Conservation (phyloP, 2,797 vertebrate species). For the Merluccius polli region DNA sequence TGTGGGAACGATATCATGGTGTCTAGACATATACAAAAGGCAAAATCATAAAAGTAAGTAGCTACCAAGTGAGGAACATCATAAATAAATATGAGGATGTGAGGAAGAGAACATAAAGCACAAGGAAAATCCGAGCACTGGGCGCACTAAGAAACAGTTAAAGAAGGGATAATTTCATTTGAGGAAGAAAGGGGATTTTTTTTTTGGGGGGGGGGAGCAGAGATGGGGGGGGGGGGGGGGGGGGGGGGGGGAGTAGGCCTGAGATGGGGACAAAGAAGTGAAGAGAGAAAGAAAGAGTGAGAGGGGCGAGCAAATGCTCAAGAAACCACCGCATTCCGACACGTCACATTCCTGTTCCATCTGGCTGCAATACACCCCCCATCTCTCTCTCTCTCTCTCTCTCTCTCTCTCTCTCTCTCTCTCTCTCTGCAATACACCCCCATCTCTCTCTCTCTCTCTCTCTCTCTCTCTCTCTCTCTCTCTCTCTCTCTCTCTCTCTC, state of each 20-base stretch:
- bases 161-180: background rate
- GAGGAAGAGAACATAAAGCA: background rate
- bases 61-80: background rate
- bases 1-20: background rate
- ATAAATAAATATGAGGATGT: background rate
- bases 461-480: no score
- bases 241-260: constrained; percentile 27
- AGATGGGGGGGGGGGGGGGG: constrained; percentile 15
- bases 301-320: constrained; percentile 47
- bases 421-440: no score
- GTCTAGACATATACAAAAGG: no score
- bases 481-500: background rate
- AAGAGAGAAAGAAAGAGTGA: constrained; percentile 43
- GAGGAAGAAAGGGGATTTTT: constrained; percentile 10
- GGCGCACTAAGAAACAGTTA: background rate
- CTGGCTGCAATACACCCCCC: constrained; percentile 76
- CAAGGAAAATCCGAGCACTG: background rate
- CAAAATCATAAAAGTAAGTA: background rate
- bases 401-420: background rate
- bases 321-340: constrained; percentile 72
- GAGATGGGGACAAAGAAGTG: constrained; percentile 55
- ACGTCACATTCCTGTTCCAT: constrained; percentile 80
- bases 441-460: no score
- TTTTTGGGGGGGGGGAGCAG: constrained; percentile 10
- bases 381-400: constrained; percentile 28